Evolutionary conservation across 2,113 vertebrate species (phyloP), one percentile per base, ranked within the genome.

Genomic region (Leucoraja erinaceus): DNA sequence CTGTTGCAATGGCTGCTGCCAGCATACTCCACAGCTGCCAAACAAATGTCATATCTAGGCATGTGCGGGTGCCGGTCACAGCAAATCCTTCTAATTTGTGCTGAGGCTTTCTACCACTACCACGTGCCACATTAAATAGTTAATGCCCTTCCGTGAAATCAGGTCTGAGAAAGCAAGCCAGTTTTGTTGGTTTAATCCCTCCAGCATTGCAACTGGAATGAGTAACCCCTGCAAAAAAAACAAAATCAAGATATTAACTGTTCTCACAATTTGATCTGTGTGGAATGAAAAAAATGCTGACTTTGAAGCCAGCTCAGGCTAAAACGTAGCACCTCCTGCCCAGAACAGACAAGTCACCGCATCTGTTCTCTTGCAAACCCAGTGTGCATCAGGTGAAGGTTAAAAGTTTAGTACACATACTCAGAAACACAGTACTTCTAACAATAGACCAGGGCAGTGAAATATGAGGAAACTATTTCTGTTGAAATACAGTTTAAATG

Each of bases 371-470:
- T 33, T 38, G 88, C 8, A 28, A 20, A 5, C 14, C 18, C 10
- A 22, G 22, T 72, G 59, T 20, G 33, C 25, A 10, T 28, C n/a
- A 20, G 16, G 86, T 90, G 11, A 68, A 90, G 33, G 90, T 72
- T 72, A 91, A 72, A 72, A 70, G 90, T 70, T 91, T 25, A 47
- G 33, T 47, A 54, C 38, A 74, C 59, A 59, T 74, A 18, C 31
- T 31, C 0, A 31, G 86, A 90, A 90, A 68, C 31, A 7, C 83
- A 72, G 33, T 5, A 8, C 10, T 47, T 54, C 66, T 74, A 90
- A 70, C 86, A 90, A 90, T 70, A 90, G 63, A 90, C 4, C 86
- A 10, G 63, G 88, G 33, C 10, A 28, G n/a, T 88, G 83, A 88
- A 88, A 91, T 91, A 72, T 28, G 90, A 72, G 63, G 90, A 91